Conservation (phyloP, 2,888 invertebrate genomes). For the Hypena proboscidalis region DNA sequence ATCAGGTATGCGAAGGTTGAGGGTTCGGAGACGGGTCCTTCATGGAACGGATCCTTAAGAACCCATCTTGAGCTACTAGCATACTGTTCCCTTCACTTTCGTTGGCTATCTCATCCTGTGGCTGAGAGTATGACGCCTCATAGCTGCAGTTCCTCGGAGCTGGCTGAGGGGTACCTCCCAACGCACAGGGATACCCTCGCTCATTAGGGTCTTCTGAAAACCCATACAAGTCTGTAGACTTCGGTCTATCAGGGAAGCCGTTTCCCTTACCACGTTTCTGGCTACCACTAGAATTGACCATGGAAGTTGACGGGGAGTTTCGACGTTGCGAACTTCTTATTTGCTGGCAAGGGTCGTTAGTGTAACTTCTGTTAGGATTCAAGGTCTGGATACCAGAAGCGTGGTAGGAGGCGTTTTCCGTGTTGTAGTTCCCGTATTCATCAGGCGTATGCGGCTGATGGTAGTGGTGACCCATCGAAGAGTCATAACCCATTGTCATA, state of each 20-base stretch:
- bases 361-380: slow-evolving; percentile 83
- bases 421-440: slow-evolving; percentile 77
- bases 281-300: slow-evolving; percentile 78
- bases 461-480: slow-evolving; percentile 78
- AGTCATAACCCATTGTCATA: slow-evolving; percentile 86
- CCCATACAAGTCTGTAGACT: slow-evolving; percentile 86
- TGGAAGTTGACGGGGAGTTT: slow-evolving; percentile 76
- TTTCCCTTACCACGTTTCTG: slow-evolving; percentile 81
- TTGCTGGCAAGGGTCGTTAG: slow-evolving; percentile 64
- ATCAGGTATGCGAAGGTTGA: slow-evolving; percentile 78
- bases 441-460: slow-evolving; percentile 83
- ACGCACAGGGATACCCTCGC: slow-evolving; percentile 73
- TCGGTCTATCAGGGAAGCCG: slow-evolving; percentile 87
- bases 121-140: slow-evolving; percentile 83
- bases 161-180: slow-evolving; percentile 76
- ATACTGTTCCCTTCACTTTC: slow-evolving; percentile 88
- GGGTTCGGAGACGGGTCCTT: slow-evolving; percentile 71
- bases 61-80: slow-evolving; percentile 96
- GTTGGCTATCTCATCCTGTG: slow-evolving; percentile 78
- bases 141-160: slow-evolving; percentile 78
- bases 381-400: slow-evolving; percentile 81
- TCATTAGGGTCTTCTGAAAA: slow-evolving; percentile 80
- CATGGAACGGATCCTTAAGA: slow-evolving; percentile 92
- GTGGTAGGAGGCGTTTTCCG: slow-evolving; percentile 81
- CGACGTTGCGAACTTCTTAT: slow-evolving; percentile 75